Base-by-base conservation (phyloP, 2,113 vertebrate genomes). In the Oncorhynchus masou region DNA sequence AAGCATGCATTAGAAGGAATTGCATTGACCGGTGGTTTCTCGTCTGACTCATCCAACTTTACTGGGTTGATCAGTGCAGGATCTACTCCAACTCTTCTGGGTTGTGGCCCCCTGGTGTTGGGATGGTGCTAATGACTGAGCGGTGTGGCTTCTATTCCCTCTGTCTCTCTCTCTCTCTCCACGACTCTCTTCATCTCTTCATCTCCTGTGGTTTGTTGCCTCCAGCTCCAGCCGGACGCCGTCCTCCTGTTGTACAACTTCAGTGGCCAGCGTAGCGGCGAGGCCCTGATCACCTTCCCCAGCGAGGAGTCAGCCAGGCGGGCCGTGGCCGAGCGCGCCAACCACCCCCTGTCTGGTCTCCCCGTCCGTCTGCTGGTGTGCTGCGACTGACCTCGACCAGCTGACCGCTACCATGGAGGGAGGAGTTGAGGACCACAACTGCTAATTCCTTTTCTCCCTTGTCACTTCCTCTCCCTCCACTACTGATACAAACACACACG, bases 241-340 rank as follows among this genome's bases (percentile, higher is more conserved):
- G 85, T 97, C 83, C 93, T 97, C 5, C 81, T 96, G 85, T 91
- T 97, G 90, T 95, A 96, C 85, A 95, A 95, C 91, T 93, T 95
- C 81, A 96, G 92, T 31, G 96, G 96, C 79, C 95, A 96, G 89
- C 94, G 95, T 90, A 96, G 95, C 22, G 95, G 95, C 2, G 95
- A 96, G 88, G 95, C 96, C 0, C 84, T 97, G 83, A 91, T 97
- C 88, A 95, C 94, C 77, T 97, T 97, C 80, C 94, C 95, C 70
- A 96, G 92, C 27, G 92, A 95, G 88, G 95, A 96, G 81, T 77
- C 89, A 0, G 96, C 95, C 71, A 91, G 91, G 84, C 94, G 79
- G 71, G 96, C 96, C 5, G 91, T 97, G 79, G 89, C 91, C 3
- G 95, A 96, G 90, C 92, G 91, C 79, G 93, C 94, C 0, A 94